Percentiles rank a stretch among this genome's conserved stretches.
These are phyloP conservation scores for Eupithecia tripunctaria DNA, from an alignment of 2,888 invertebrate genomes.

Conservation along the genomic window DNA sequence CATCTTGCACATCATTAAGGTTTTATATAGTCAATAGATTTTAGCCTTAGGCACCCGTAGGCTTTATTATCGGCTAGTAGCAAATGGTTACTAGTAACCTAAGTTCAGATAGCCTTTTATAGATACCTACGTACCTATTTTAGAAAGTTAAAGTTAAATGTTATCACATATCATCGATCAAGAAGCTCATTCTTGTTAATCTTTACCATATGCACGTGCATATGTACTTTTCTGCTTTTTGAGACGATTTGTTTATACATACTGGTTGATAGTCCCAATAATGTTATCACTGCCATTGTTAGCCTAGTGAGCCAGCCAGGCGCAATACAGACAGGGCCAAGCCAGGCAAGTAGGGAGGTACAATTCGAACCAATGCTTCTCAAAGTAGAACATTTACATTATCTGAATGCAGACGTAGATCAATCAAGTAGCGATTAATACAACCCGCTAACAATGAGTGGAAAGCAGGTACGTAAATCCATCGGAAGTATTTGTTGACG, in stretches of 20 bases:
- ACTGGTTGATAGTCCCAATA: not conserved
- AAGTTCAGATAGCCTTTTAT: not conserved
- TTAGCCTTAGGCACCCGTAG: not conserved
- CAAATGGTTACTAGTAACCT: not conserved
- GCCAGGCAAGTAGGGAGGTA: not conserved
- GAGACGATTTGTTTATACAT: not conserved
- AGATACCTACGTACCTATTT: not conserved
- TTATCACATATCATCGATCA: not conserved
- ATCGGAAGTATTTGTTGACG: slow-evolving; percentile 76
- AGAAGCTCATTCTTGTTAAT: not conserved
- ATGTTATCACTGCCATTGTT: not conserved
- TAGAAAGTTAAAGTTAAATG: not conserved
- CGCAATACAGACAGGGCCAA: not conserved
- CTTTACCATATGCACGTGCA: not conserved
- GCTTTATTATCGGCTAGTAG: not conserved
- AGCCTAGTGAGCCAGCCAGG: not conserved
- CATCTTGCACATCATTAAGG: slow-evolving; percentile 11
- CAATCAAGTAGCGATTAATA: slow-evolving; percentile 48
- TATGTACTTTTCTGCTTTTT: not conserved
- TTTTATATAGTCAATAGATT: slow-evolving; percentile 10
- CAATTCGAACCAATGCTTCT: not conserved
- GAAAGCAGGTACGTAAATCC: slow-evolving; percentile 79
- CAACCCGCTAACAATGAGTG: slow-evolving; percentile 70
- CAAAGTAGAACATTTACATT: not conserved
- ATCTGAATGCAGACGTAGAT: slow-evolving; percentile 24